phyloP scores from a whole-genome alignment of 2,113 vertebrate species.

The Thamnaconus septentrionalis region DNA sequence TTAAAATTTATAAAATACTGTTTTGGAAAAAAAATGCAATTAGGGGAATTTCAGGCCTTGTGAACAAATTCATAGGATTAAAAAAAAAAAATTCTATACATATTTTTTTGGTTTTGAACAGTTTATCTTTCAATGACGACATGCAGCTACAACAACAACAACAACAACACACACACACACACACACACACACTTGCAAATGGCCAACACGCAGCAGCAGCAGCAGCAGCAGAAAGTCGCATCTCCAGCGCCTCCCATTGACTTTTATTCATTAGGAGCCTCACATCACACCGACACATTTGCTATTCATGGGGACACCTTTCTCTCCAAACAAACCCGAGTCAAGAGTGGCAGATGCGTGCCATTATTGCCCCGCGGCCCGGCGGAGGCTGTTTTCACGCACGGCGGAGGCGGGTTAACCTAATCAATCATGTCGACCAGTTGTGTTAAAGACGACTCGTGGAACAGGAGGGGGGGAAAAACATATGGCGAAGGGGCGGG shows the following conservation, averaged over 20 bases:
- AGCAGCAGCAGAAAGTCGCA: constrained; percentile 56
- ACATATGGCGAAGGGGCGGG: constrained; percentile 78
- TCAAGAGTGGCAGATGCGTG: constrained; percentile 76
- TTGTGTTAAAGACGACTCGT: constrained; percentile 75
- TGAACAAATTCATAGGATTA: no score
- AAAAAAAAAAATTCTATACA: no score
- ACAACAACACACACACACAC: neutral
- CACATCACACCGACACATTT: constrained; percentile 75
- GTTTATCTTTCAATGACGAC: no score
- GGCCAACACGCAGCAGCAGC: constrained; percentile 59
- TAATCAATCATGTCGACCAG: constrained; percentile 82
- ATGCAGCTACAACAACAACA: neutral
- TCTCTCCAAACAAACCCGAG: constrained; percentile 58
- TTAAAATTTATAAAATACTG: no score
- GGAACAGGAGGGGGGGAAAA: constrained; percentile 44
- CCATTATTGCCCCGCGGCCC: constrained; percentile 66
- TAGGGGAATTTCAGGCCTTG: no score
- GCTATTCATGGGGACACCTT: constrained; percentile 76
- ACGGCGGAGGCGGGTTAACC: constrained; percentile 73
- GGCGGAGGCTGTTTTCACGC: constrained; percentile 74
- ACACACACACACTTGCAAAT: constrained; percentile 56
- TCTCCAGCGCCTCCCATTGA: constrained; percentile 72
- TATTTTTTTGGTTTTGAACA: no score
- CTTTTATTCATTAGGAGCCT: constrained; percentile 77
- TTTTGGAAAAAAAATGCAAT: no score